Evolutionary conservation across 2,113 vertebrate genomes (phyloP).

Genomic region (Bolborhynchus lineola): DNA sequence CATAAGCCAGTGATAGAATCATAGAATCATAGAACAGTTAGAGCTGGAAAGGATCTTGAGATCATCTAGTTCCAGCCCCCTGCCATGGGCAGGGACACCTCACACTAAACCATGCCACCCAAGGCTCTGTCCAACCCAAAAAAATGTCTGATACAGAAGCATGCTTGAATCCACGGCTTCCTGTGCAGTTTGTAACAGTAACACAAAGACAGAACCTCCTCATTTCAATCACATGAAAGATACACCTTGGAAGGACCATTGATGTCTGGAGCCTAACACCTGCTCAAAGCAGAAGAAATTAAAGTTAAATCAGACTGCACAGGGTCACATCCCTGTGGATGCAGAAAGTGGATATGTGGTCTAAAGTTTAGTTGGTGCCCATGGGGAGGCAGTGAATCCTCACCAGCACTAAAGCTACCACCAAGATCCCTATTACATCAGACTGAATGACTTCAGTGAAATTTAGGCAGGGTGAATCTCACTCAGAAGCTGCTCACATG

Average conservation of each 20-base stretch:
- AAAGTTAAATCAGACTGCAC: neutral
- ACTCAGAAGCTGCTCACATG: neutral
- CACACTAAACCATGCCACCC: too few relatives aligned
- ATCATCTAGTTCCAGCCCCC: too few relatives aligned
- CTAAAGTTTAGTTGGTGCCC: neutral
- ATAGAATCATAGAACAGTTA: too few relatives aligned
- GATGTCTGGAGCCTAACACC: neutral
- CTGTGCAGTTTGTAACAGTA: neutral
- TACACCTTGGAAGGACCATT: neutral
- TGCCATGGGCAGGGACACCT: too few relatives aligned
- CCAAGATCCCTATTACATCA: fast-evolving
- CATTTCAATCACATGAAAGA: neutral
- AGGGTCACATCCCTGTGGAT: neutral
- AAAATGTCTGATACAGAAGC: neutral
- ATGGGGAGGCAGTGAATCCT: neutral
- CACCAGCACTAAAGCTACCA: neutral
- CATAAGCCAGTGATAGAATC: neutral
- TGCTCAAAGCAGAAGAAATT: neutral
- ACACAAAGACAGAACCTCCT: neutral
- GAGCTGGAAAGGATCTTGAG: too few relatives aligned
- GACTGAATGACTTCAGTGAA: neutral
- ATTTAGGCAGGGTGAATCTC: neutral
- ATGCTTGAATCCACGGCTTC: neutral
- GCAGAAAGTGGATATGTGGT: neutral
- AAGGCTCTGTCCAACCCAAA: neutral